A percentile compares a stretch with the other conserved stretches of the same genome.
phyloP scores from a whole-genome alignment of 2,113 vertebrate genomes.

The Cinclus cinclus region DNA sequence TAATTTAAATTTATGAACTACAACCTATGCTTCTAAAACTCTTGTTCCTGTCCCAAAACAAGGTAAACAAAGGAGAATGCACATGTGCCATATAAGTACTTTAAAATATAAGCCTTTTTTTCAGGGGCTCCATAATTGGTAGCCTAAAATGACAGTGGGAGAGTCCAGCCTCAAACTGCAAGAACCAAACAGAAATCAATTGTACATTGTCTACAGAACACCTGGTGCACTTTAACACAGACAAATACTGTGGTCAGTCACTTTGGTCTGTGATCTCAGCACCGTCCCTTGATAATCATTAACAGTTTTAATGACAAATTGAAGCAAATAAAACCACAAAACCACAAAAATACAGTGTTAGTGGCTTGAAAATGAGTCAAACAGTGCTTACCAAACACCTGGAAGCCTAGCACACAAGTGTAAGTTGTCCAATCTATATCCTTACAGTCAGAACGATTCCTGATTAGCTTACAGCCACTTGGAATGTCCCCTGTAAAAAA shows the following conservation, averaged over 20 bases:
- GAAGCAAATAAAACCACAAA: neutral
- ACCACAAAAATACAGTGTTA: neutral
- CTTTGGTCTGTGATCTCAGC: neutral
- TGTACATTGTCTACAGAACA: neutral
- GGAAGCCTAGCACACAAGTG: constrained; percentile 95
- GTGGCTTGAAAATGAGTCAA: neutral
- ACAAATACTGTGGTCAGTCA: neutral
- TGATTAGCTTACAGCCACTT: constrained; percentile 92
- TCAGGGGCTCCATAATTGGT: neutral
- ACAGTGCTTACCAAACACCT: constrained; percentile 89
- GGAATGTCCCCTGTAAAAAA: constrained; percentile 89
- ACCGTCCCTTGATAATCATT: neutral
- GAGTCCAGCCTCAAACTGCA: neutral
- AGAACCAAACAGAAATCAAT: neutral
- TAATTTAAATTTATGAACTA: neutral
- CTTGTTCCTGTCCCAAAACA: neutral
- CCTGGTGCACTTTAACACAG: neutral
- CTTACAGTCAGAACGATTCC: constrained; percentile 96
- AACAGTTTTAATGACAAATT: neutral
- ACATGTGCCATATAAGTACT: neutral
- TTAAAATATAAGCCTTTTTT: neutral
- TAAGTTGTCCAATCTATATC: constrained; percentile 96
- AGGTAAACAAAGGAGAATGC: neutral
- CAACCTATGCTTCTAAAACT: neutral
- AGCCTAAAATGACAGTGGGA: neutral